Evolutionary conservation across 2,888 invertebrate species (phyloP), one percentile per base, ranked within the genome.

Genomic region (Tachina fera): DNA sequence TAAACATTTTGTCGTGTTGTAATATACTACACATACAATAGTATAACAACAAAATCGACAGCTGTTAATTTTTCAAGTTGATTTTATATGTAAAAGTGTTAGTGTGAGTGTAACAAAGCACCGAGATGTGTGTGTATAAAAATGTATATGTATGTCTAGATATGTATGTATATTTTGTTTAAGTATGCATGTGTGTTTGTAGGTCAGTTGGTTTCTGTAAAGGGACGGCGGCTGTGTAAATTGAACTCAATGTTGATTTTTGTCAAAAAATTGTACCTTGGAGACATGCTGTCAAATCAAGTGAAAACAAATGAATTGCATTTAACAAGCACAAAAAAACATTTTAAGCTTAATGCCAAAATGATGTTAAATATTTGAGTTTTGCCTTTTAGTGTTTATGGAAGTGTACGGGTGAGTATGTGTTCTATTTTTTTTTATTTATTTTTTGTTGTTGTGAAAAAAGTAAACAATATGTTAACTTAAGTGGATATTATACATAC

Each of bases 211-310:
- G 70, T 58, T 68, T 74, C 5, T 31, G 79, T 31, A 49, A 74
- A 74, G 71, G 78, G 74, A 65, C 77, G 60, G 47, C 49, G 82
- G 65, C 53, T 81, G 65, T 70, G 65, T 81, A 70, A 75, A 60
- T 61, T 81, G 67, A 60, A 63, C 51, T 68, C 19, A 53, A 49
- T 56, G 51, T 83, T 60, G 41, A 67, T 60, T 77, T 78, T 72
- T 63, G 70, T 63, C 83, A 79, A 83, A 86, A n/a, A 83, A 86
- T 76, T 83, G 72, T 86, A 86, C 86, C 86, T 86, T 83, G 67
- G 86, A 83, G 86, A 86, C 86, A 80, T 83, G 79, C 86, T 86
- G 86, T 86, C 86, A 86, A 83, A 86, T 86, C 83, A 86, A 86
- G 86, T 86, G 83, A 83, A 86, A 86, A 86, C 76, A 86, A 86